Base-by-base conservation (phyloP, 2,888 invertebrate genomes). In the Penaeus monodon region DNA sequence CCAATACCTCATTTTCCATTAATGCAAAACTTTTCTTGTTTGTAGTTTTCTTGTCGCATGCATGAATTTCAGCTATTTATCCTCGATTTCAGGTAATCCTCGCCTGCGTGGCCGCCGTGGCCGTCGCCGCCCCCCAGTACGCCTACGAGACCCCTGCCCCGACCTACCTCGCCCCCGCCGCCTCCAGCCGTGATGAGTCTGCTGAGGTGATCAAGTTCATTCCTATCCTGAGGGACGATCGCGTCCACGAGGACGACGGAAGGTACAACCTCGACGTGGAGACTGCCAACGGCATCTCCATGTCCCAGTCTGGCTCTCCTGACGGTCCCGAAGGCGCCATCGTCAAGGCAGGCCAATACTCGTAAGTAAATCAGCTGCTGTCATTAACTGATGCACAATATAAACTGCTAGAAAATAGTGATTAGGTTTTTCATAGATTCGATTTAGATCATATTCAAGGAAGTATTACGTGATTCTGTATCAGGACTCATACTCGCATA, bases 261-360 rank as follows among this genome's bases (percentile, higher is more conserved):
- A 80, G 85, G n/a, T 89, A 85, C 83, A 85, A 68, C 85, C 44
- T 89, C 33, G 88, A 88, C 33, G 81, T 89, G 44, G 89, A 89
- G 77, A 87, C 89, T 63, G 89, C 79, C 17, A 81, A 89, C 65
- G 89, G 89, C 63, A 85, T 89, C 85, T 44, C 20, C 10, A 24
- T 88, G 33, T 70, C 80, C 29, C 74, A 85, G 85, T 70, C 80
- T 20, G 85, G 85, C 38, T 73, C 85, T 22, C 85, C 85, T 33
- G 70, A 74, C 14, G 85, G 85, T 20, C 79, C 79, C 22, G 80
- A 85, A 3, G 85, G 80, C 63, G 57, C 85, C 29, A 49, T 85
- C 20, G 79, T 80, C 14, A 80, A 80, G 65, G 70, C 85, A 38
- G 85, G 85, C 27, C 44, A 49, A 17, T 85, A 85, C 80, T 85